Base-by-base conservation (phyloP, 2,888 invertebrate species). In the Drosophila nigricruria region DNA sequence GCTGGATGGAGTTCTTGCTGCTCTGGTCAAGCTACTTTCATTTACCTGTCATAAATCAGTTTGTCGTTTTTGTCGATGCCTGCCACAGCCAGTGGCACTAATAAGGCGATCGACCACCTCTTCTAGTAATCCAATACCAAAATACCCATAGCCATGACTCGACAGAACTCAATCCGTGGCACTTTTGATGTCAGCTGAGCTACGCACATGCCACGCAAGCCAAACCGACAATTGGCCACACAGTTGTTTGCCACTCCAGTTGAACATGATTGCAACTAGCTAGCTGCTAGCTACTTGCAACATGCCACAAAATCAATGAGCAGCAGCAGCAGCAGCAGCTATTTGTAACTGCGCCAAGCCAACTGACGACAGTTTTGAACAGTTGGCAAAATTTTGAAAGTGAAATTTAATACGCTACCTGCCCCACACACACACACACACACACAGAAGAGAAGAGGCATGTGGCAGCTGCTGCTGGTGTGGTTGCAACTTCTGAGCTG, bases 301-400 rank as follows among this genome's bases (percentile, higher is more conserved):
- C 87, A 80, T 83, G 81, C 83, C 83, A 66, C 87, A 86, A 83
- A 87, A 83, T 83, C 87, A 83, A 86, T 86, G 87, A 81, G 83
- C 81, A 86, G 30, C 30, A 1, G 30, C 81, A 86, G 30, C 30
- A 1, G 30, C 30, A 10, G 73, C 74, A 80, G 78, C 72, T 69
- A 84, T 84, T 79, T 84, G 84, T 49, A 63, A 65, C 66, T 20
- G 58, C 20, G 25, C 27, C 34, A 43, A 8, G 43, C 61, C 80
- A 79, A 71, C 81, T 81, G 81, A 56, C 70, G 70, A 67, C 75
- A 81, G 75, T 64, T 81, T 43, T 42, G 62, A 79, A 57, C 85
- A 81, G 81, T 84, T 81, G 81, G 79, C 64, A 70, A 81, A 78
- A 74, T 81, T 84, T 81, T 70, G 81, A 81, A 81, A 81, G 81